A percentile compares a stretch with the other conserved stretches of the same genome.
Conservation (phyloP, 2,113 vertebrate species). For the Rhombomys opimus region DNA sequence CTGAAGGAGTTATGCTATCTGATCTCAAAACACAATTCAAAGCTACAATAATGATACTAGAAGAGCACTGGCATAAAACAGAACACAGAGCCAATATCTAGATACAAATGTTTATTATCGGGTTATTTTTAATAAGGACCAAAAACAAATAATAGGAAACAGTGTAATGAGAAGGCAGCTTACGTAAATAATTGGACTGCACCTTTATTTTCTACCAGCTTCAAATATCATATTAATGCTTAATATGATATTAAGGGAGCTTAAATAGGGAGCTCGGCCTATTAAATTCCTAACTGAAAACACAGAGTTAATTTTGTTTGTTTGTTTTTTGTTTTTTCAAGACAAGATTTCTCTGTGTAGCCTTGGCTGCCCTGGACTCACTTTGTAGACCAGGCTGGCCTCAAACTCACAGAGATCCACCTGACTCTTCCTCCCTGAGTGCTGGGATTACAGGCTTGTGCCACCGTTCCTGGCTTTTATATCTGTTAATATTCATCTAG, state of each 20-base stretch:
- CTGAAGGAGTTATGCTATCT: not conserved
- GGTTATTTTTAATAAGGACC: not conserved
- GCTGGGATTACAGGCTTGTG: too few species aligned
- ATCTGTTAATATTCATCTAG: not conserved
- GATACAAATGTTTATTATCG: not conserved
- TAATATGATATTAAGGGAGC: too few species aligned
- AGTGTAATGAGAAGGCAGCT: not conserved
- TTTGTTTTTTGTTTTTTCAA: too few species aligned
- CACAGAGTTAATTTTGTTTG: too few species aligned
- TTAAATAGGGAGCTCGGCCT: not conserved
- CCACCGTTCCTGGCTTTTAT: too few species aligned
- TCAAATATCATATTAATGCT: not conserved
- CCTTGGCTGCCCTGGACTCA: too few species aligned
- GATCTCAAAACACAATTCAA: not conserved
- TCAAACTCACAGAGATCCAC: too few species aligned
- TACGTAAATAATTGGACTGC: not conserved
- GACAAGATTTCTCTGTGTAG: too few species aligned
- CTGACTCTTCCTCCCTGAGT: too few species aligned
- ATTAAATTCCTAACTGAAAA: too few species aligned
- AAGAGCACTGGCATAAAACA: not conserved
- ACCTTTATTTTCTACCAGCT: not conserved
- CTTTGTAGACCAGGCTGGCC: too few species aligned
- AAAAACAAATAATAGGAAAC: not conserved
- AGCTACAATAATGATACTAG: not conserved
- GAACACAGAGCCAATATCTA: not conserved